Conservation (phyloP, 2,113 vertebrate genomes). For the Vombatus ursinus region DNA sequence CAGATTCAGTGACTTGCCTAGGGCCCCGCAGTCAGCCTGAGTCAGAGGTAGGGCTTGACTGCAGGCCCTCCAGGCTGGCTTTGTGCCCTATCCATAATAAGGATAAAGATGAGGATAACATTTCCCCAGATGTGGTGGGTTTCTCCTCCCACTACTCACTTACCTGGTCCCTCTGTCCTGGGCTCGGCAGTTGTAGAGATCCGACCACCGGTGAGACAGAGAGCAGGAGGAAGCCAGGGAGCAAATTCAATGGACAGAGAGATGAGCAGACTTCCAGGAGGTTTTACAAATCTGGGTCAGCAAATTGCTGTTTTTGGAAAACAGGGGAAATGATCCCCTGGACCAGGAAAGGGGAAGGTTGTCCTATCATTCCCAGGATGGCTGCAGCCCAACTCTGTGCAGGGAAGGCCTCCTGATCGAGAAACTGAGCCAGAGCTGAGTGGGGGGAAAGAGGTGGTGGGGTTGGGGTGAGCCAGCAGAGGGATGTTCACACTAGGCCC, state of each 20-base stretch:
- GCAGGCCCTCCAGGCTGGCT: background rate
- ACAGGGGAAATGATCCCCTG: background rate
- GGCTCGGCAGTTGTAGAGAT: background rate
- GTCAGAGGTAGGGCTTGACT: background rate
- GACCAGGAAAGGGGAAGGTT: slow-evolving; percentile 37
- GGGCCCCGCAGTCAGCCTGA: no score
- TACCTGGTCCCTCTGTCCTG: background rate
- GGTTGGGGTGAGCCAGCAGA: background rate
- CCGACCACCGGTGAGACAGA: slow-evolving; percentile 1
- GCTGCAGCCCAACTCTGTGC: slow-evolving; percentile 1
- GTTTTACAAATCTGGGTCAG: slow-evolving; percentile 48
- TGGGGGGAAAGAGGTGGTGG: slow-evolving; percentile 1
- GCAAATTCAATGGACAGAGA: slow-evolving; percentile 26
- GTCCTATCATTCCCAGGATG: background rate
- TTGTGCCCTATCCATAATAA: background rate
- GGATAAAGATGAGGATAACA: background rate
- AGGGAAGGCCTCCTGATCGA: background rate
- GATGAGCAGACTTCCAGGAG: slow-evolving; percentile 6
- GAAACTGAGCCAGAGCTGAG: slow-evolving; percentile 4
- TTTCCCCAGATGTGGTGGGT: background rate
- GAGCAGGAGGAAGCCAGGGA: slow-evolving; percentile 6
- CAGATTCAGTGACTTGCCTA: background rate
- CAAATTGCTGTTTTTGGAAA: slow-evolving; percentile 48
- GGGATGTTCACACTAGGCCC: background rate
- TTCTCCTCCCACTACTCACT: background rate